Conservation (phyloP, 2,888 invertebrate species). For the Macrosiphum euphorbiae region DNA sequence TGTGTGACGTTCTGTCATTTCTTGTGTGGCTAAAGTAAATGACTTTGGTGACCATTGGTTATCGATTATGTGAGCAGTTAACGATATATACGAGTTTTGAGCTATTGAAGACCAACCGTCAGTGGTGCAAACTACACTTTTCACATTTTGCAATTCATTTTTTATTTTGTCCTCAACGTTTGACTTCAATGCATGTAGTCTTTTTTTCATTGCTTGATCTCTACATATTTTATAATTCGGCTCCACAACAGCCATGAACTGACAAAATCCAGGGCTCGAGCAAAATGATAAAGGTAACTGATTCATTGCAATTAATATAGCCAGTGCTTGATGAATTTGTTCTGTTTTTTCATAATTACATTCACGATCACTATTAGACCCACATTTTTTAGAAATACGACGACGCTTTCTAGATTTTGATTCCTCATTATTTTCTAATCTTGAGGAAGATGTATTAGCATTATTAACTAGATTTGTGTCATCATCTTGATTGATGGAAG, state of each 20-base stretch:
- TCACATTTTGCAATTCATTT: background rate
- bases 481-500: background rate
- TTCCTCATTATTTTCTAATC: too few relatives aligned
- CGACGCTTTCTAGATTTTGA: too few relatives aligned
- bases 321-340: too few relatives aligned
- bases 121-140: conserved; percentile 9
- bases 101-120: background rate
- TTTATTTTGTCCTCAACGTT: conserved; percentile 4
- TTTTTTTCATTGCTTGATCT: conserved; percentile 24
- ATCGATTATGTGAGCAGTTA: conserved; percentile 1
- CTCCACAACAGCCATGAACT: too few relatives aligned
- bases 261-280: too few relatives aligned
- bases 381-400: too few relatives aligned
- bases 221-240: background rate
- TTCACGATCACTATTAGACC: too few relatives aligned
- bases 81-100: conserved; percentile 1
- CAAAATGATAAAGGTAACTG: too few relatives aligned
- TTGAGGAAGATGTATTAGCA: too few relatives aligned
- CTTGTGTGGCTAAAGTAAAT: conserved; percentile 17
- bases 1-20: background rate
- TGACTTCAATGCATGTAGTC: background rate
- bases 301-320: too few relatives aligned
- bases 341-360: too few relatives aligned
- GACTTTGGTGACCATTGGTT: conserved; percentile 4
- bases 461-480: too few relatives aligned